Percentiles rank a stretch among this genome's conserved stretches.
Conservation (phyloP, 2,888 invertebrate genomes). For the Lycocerus yunnanus region DNA sequence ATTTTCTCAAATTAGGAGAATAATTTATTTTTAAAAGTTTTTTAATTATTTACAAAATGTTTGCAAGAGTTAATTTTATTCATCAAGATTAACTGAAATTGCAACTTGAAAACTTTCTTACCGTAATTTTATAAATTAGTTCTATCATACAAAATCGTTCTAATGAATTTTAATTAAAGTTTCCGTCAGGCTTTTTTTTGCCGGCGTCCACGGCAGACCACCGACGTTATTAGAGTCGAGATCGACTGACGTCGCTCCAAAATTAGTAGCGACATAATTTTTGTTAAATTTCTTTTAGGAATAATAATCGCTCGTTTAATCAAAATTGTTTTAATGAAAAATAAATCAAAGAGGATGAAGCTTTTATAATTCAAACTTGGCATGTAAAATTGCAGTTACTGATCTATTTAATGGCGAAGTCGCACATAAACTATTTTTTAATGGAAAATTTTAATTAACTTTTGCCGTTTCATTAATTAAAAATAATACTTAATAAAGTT, state of each 20-base stretch:
- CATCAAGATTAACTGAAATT: neutral
- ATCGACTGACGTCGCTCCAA: neutral
- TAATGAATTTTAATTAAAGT: neutral
- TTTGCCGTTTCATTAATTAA: neutral
- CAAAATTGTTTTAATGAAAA: slow-evolving; percentile 43
- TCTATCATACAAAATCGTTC: neutral
- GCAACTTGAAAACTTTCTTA: neutral
- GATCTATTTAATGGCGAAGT: slow-evolving; percentile 41
- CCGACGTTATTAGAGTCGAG: neutral
- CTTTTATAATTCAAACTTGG: slow-evolving; percentile 43
- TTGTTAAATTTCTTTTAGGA: neutral
- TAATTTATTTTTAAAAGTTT: neutral
- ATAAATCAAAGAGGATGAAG: slow-evolving; percentile 43
- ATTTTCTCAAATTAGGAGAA: neutral
- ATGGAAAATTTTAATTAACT: neutral
- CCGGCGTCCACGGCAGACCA: neutral
- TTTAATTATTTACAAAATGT: neutral
- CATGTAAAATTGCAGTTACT: slow-evolving; percentile 46
- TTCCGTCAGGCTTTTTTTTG: neutral
- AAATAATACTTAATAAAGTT: neutral
- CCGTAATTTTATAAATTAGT: neutral
- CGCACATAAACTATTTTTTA: neutral
- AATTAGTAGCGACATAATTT: neutral
- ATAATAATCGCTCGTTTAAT: slow-evolving; percentile 34
- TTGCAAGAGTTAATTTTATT: neutral